A percentile compares a stretch with the other conserved stretches of the same genome.
Evolutionary conservation across 1,140 invertebrate species (phyloP).

Genomic region (Saxidomus purpurata): DNA sequence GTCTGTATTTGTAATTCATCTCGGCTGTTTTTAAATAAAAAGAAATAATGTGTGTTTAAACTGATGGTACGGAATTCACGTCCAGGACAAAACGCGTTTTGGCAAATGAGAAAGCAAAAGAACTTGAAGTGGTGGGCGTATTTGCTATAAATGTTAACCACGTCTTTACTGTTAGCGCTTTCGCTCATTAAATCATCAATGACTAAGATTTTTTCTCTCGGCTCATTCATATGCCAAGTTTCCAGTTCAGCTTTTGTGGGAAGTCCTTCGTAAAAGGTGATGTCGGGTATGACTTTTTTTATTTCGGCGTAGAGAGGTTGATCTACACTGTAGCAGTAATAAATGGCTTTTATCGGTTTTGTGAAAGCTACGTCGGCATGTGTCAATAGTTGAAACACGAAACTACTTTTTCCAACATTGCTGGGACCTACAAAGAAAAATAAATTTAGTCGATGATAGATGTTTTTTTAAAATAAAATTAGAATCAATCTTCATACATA

Average conservation of each 20-base stretch:
- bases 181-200: conserved; percentile 37
- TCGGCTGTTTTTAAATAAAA: conserved; percentile 54
- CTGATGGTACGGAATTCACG: conserved; percentile 41
- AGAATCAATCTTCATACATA: background rate
- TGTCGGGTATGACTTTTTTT: conserved; percentile 14
- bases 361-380: conserved; percentile 33
- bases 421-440: conserved; percentile 21
- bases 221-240: conserved; percentile 43
- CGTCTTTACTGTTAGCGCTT: conserved; percentile 4
- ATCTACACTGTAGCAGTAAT: conserved; percentile 53
- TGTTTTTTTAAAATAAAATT: background rate
- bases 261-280: conserved; percentile 44
- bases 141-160: conserved; percentile 22
- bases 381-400: conserved; percentile 50
- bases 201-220: conserved; percentile 42
- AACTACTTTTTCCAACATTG: too few relatives aligned
- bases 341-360: conserved; percentile 47
- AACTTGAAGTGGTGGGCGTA: background rate
- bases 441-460: background rate
- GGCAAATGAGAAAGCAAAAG: background rate
- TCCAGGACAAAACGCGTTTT: conserved; percentile 33
- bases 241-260: conserved; percentile 44
- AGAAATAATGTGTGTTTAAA: conserved; percentile 52
- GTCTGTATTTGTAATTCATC: conserved; percentile 59
- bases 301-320: conserved; percentile 42